phyloP scores from a whole-genome alignment of 2,888 invertebrate genomes.

The Hydropsyche betteni region DNA sequence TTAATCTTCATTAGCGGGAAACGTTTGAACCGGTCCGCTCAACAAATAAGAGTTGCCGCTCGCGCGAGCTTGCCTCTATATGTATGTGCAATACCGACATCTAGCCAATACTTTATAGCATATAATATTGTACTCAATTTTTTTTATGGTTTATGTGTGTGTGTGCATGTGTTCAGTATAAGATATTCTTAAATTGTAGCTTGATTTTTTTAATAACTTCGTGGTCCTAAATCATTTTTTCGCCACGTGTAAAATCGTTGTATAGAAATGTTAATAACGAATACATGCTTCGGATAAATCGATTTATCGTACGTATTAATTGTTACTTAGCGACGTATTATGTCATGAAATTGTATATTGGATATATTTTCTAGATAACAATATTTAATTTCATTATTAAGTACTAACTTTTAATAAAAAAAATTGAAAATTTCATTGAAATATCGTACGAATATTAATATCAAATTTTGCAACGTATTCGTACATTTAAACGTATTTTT shows the following conservation, averaged over 20 bases:
- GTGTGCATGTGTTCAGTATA: neutral
- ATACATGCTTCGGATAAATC: no score
- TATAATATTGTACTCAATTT: neutral
- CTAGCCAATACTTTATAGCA: constrained; percentile 14
- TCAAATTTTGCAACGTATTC: no score
- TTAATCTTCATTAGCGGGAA: constrained; percentile 50
- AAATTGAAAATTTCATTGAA: no score
- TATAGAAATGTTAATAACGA: neutral
- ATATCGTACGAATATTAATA: no score
- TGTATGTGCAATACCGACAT: constrained; percentile 28
- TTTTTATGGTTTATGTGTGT: neutral
- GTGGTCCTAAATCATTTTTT: neutral
- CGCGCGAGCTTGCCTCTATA: neutral
- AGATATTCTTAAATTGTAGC: neutral
- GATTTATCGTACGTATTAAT: no score
- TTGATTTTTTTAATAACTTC: neutral
- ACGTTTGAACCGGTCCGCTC: constrained; percentile 44
- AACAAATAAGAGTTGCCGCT: constrained; percentile 34
- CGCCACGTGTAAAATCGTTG: neutral
- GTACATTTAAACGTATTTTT: no score
- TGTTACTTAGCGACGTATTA: no score
- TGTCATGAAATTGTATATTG: no score
- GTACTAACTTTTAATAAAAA: no score
- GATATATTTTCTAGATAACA: no score
- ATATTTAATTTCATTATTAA: no score